These are phyloP conservation scores for Daubentonia madagascariensis DNA, from an alignment of 2,113 vertebrate genomes.

Conservation along the genomic window DNA sequence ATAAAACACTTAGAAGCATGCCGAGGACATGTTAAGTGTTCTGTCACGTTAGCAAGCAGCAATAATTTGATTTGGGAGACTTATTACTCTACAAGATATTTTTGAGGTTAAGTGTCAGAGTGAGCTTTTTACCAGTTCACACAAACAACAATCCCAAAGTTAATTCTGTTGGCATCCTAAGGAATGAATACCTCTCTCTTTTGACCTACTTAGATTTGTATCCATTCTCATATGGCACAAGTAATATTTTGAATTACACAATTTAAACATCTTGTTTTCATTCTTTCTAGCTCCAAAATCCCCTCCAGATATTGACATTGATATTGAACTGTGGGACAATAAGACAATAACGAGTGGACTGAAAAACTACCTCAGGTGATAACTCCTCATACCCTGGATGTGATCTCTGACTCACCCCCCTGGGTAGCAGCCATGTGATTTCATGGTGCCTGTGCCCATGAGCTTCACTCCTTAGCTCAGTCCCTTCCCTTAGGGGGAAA, in stretches of 20 bases:
- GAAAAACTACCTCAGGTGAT: constrained; percentile 99
- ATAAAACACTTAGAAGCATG: not conserved
- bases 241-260: not conserved
- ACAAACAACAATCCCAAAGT: not conserved
- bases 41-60: not conserved
- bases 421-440: fast-evolving
- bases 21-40: fast-evolving
- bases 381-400: fast-evolving
- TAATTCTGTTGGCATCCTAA: not conserved
- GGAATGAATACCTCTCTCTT: constrained; percentile 7
- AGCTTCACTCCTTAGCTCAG: not conserved
- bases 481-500: not conserved
- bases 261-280: constrained; percentile 55
- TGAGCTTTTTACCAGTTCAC: not conserved
- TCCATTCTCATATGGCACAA: constrained; percentile 32
- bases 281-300: constrained; percentile 90
- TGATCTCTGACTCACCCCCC: fast-evolving
- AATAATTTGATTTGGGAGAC: not conserved
- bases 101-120: not conserved
- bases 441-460: fast-evolving
- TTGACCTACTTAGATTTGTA: not conserved
- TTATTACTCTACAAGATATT: not conserved
- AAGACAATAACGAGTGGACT: constrained; percentile 98
- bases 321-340: constrained; percentile 97
- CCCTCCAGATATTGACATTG: constrained; percentile 93